A percentile compares a stretch with the other conserved stretches of the same genome.
Evolutionary conservation across 2,888 invertebrate genomes (phyloP).

Genomic region (Spicauda simplicius): DNA sequence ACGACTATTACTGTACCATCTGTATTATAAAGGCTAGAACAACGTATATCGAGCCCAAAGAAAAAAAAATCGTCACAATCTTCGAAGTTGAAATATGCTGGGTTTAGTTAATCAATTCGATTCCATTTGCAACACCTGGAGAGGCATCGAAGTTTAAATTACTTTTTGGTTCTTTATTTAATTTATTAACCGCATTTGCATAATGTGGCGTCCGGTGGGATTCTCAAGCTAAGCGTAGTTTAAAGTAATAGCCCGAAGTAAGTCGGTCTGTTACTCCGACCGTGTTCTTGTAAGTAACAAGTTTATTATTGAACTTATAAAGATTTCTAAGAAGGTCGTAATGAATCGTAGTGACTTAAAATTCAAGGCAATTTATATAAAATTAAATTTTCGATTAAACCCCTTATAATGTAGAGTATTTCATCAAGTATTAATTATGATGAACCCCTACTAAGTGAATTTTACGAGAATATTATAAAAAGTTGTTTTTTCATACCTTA

Average conservation of each 20-base stretch:
- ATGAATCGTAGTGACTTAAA: no score
- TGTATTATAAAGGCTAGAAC: no score
- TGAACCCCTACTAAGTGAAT: no score
- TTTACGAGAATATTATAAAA: no score
- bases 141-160: slow-evolving; percentile 54
- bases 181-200: slow-evolving; percentile 64
- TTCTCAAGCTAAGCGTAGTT: slow-evolving; percentile 24
- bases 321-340: not conserved
- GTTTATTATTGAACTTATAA: slow-evolving; percentile 9
- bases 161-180: slow-evolving; percentile 60
- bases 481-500: no score
- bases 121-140: slow-evolving; percentile 50
- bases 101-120: slow-evolving; percentile 25
- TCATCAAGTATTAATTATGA: no score
- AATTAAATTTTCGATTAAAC: no score
- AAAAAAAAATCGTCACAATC: not conserved
- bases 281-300: slow-evolving; percentile 7
- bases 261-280: slow-evolving; percentile 17
- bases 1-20: no score
- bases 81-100: slow-evolving; percentile 15
- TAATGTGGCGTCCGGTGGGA: slow-evolving; percentile 50
- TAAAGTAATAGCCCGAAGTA: slow-evolving; percentile 17
- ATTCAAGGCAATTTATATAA: no score
- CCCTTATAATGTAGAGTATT: no score
- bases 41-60: not conserved